Evolutionary conservation across 2,113 vertebrate genomes (phyloP), one percentile per base, ranked within the genome.

Genomic region (Anolis carolinensis): DNA sequence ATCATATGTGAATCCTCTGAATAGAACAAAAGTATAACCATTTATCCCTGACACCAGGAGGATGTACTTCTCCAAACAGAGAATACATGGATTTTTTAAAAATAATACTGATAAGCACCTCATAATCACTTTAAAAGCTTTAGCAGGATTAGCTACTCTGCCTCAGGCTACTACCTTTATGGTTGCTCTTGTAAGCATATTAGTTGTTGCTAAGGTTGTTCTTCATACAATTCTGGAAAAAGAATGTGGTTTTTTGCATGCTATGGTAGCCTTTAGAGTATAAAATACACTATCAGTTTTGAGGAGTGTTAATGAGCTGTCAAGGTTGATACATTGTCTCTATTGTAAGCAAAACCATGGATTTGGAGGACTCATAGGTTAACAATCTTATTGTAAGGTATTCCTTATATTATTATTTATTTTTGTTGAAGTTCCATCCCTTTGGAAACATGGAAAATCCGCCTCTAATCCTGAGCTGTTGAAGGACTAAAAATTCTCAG

Each of bases 71-170:
- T 88, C 71, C 81, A 88, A 59, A 21, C 55, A 74, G 70, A 73
- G 32, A 75, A 59, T 55, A 68, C 21, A 67, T 59, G 32, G 44
- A 32, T 87, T 67, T 79, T 79, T 63, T 10, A 21, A 44, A 44
- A 74, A 70, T 20, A 25, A 3, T 73, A 65, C 75, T 13, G 50
- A 70, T 88, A 32, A 85, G 36, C 50, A 70, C 55, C 70, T 81
- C 39, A 75, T 75, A 76, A 76, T 50, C 34, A 25, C 62, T 77
- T 82, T 77, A 32, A 27, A 44, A 74, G 70, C 79, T 81, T 75
- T 84, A 39, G 21, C 32, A 68, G 68, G 30, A 74, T 81, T 65
- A 76, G 36, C 34, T 30, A 44, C 13, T 48, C 48, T 50, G 59
- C 39, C 78, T 88, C 5, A 32, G 59, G 82, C 39, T 27, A 13